phyloP scores from a whole-genome alignment of 1,140 invertebrate genomes.

The Apis dorsata region DNA sequence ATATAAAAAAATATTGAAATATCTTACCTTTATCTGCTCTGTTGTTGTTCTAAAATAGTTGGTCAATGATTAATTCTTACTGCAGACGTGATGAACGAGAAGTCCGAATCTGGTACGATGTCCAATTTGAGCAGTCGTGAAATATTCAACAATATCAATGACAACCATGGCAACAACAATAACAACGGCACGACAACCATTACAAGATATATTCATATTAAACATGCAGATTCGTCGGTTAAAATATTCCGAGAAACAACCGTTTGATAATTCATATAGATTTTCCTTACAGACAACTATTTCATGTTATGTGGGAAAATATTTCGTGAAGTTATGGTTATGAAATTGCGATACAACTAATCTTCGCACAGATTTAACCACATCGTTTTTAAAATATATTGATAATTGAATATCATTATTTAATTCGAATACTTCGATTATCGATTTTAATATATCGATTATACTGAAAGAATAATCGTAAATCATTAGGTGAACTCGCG shows the following conservation, averaged over 20 bases:
- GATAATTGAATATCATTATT: not conserved
- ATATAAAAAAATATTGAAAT: not conserved
- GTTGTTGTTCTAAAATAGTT: conserved; percentile 4
- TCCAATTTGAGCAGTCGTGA: conserved; percentile 62
- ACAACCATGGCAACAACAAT: conserved; percentile 66
- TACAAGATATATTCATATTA: conserved; percentile 81
- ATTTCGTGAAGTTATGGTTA: not conserved
- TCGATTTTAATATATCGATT: not conserved
- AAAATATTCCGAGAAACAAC: conserved; percentile 81
- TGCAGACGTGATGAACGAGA: conserved; percentile 68
- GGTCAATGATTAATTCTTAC: conserved; percentile 57
- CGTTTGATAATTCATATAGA: conserved; percentile 72
- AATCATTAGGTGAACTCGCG: not conserved
- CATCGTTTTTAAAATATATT: not conserved
- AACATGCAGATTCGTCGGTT: conserved; percentile 79
- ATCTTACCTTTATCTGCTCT: conserved; percentile 53
- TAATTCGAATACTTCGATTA: not conserved
- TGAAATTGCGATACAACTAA: not conserved
- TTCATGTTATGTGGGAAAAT: not conserved
- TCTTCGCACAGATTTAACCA: not conserved
- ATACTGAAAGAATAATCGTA: not conserved
- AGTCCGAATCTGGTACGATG: conserved; percentile 56
- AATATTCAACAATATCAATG: conserved; percentile 61
- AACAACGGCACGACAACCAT: conserved; percentile 75
- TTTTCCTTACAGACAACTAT: no score